A percentile compares a stretch with the other conserved stretches of the same genome.
Evolutionary conservation across 2,113 vertebrate genomes (phyloP).

Genomic region (Alces alces): DNA sequence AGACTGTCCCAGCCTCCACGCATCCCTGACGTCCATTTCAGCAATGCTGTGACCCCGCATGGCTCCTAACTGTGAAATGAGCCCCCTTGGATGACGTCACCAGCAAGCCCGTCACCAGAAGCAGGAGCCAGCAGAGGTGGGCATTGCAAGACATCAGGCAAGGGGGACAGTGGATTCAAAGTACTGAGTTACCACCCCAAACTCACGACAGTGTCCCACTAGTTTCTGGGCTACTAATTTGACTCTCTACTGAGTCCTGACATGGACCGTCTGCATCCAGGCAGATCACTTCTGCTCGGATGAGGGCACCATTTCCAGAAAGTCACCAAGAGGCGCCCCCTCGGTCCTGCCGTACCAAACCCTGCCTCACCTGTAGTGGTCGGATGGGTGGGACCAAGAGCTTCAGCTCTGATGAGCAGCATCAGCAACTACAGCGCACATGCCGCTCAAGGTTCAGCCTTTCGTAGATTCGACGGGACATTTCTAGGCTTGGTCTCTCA

Average conservation of each 20-base stretch:
- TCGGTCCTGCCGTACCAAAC: neutral
- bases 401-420: neutral
- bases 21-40: neutral
- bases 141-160: neutral
- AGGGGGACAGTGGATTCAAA: neutral
- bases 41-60: neutral
- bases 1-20: neutral
- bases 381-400: neutral
- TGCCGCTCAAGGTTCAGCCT: neutral
- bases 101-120: neutral
- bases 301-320: neutral
- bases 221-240: neutral
- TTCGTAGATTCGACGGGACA: neutral
- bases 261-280: fast-evolving
- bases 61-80: neutral
- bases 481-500: neutral
- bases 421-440: neutral
- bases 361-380: fast-evolving
- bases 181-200: neutral
- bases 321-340: neutral
- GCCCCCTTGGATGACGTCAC: neutral
- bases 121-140: neutral
- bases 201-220: fast-evolving
- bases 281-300: neutral
- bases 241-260: neutral